Base-by-base conservation (phyloP, 2,797 vertebrate genomes). In the Epinephelus awoara region DNA sequence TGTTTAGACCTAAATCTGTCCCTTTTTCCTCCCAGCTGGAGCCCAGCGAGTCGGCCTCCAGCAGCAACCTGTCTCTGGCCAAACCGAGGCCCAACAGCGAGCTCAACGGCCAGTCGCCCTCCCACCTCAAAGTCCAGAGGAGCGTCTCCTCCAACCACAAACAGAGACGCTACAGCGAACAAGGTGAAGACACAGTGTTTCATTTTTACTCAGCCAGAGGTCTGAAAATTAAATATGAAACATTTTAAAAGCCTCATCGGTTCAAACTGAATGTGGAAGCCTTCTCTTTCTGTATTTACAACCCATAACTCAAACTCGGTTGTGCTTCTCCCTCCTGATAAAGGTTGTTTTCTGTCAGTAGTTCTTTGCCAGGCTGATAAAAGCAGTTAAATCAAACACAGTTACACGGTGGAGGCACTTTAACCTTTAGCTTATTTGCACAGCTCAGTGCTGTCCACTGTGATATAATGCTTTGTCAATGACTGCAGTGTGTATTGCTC, bases 131-230 rank as follows among this genome's bases (percentile, higher is more conserved):
- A 91, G 97, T 97, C 82, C 97, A 98, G 92, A 95, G 98, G 93
- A 98, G 96, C 76, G 93, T 96, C 88, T 99, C 98, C 64, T 97
- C 98, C 85, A 98, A 95, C 93, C 98, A 99, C 93, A 99, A 99
- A 75, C 97, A 98, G 92, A 93, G 98, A 76, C 97, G 98, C 52
- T 99, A 98, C 94, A 99, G 98, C 61, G 98, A 99, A 79, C 98
- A 99, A 29, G 98, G 98, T 99, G 85, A 95, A 94, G 12, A 17
- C 25, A 1, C 27, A 2, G 0, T 29, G 7, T 49, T 17, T 46
- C 14, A 18, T 54, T 40, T 0, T 40, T 0, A 15, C 23, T n/a
- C 4, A 29, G 59, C 21, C 42, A 34, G 34, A 8, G 34, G 7
- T 34, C 2, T 34, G 6, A 17, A 15, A 66, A 44, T 17, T 5